Evolutionary conservation across 2,888 invertebrate genomes (phyloP).

Genomic region (Tinea semifulvella): DNA sequence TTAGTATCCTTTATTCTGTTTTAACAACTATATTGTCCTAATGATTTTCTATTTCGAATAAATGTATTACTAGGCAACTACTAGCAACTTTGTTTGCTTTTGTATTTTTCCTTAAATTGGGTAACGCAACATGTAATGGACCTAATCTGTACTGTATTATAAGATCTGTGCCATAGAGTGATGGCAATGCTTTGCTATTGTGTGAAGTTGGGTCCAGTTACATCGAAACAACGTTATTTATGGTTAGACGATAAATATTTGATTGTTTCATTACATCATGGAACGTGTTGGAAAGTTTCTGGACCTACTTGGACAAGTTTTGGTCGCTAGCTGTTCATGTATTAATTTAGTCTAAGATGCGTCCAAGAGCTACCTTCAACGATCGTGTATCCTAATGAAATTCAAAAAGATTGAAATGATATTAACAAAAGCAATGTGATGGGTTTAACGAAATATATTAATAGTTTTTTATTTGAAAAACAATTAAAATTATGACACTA

Average conservation of each 20-base stretch:
- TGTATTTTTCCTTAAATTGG: background rate
- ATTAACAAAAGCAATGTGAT: no score
- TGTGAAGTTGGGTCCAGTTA: slow-evolving; percentile 23
- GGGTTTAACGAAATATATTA: no score
- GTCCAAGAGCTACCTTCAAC: no score
- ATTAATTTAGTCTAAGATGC: no score
- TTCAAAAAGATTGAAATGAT: no score
- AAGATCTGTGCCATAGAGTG: slow-evolving; percentile 64
- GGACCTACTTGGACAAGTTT: no score
- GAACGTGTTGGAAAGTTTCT: background rate
- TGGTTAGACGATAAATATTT: background rate
- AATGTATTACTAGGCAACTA: background rate
- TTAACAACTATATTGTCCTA: background rate
- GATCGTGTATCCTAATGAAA: no score
- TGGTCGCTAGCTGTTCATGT: no score
- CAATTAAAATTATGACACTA: no score
- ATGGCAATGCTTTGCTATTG: slow-evolving; percentile 53
- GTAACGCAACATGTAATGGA: background rate
- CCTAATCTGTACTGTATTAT: slow-evolving; percentile 17
- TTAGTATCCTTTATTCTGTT: background rate
- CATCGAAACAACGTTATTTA: background rate
- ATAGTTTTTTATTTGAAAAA: no score
- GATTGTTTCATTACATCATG: background rate
- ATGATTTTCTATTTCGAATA: slow-evolving; percentile 1
- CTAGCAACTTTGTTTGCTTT: background rate